A percentile compares a stretch with the other conserved stretches of the same genome.
Conservation (phyloP, 1,140 invertebrate genomes). For the Melitaea cinxia region DNA sequence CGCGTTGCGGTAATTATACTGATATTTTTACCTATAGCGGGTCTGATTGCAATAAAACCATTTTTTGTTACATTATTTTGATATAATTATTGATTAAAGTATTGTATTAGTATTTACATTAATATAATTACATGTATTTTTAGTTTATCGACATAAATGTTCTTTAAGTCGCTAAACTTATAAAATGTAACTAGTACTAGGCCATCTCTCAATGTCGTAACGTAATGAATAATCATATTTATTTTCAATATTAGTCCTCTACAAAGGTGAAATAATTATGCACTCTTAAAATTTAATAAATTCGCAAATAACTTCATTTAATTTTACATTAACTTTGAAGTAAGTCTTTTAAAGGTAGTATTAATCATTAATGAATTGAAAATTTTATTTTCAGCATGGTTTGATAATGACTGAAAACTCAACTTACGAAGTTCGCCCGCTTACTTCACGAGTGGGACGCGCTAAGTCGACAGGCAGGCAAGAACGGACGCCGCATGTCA, state of each 20-base stretch:
- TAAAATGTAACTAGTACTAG: slow-evolving; percentile 20
- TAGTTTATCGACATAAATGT: background rate
- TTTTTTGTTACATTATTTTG: too few species aligned
- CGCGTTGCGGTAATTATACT: too few species aligned
- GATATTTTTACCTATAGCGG: too few species aligned
- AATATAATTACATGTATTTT: background rate
- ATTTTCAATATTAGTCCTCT: background rate
- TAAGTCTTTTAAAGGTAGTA: background rate
- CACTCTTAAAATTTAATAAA: background rate
- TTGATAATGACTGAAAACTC: slow-evolving; percentile 84
- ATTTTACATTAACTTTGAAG: too few species aligned
- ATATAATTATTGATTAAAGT: too few species aligned
- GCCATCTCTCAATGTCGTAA: slow-evolving; percentile 19
- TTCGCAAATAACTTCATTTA: background rate
- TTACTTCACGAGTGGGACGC: slow-evolving; percentile 65
- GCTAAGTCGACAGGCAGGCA: slow-evolving; percentile 41
- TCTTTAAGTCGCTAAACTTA: slow-evolving; percentile 2
- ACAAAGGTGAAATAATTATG: background rate
- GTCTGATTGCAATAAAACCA: too few species aligned
- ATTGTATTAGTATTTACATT: too few species aligned
- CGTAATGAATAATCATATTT: background rate
- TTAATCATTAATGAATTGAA: background rate
- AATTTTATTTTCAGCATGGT: slow-evolving; percentile 78
- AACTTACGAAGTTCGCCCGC: slow-evolving; percentile 85
- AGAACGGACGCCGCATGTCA: slow-evolving; percentile 79